Evolutionary conservation across 1,140 invertebrate species (phyloP).

Genomic region (Metopolophium dirhodum): DNA sequence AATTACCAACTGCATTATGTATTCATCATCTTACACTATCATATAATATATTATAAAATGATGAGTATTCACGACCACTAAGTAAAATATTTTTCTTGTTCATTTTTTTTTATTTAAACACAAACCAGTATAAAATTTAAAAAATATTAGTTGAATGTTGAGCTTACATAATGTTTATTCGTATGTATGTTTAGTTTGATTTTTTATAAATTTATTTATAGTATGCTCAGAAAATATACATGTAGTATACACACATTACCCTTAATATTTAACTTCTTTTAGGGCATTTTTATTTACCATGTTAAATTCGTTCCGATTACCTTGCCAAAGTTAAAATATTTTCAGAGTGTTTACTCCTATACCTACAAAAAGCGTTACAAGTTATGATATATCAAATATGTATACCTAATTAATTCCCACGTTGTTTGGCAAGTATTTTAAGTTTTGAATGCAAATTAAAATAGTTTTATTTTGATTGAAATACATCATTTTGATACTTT

Average conservation of each 20-base stretch:
- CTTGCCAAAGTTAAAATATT: background rate
- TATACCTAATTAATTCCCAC: background rate
- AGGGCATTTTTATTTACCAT: background rate
- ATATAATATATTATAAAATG: no score
- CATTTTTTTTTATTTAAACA: background rate
- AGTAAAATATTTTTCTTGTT: background rate
- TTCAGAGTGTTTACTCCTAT: background rate
- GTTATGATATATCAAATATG: background rate
- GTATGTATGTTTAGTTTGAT: background rate
- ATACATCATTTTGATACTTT: background rate
- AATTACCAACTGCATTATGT: no score
- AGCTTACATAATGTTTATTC: background rate
- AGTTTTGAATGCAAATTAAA: background rate
- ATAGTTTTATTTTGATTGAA: background rate
- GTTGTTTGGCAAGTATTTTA: background rate
- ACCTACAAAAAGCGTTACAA: background rate
- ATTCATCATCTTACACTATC: no score
- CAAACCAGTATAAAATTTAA: background rate
- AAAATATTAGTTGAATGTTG: background rate
- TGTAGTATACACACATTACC: no score
- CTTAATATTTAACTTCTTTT: no score
- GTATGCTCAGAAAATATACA: no score
- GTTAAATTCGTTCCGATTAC: background rate
- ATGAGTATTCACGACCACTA: no score
- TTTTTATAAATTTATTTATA: background rate